Base-by-base conservation (phyloP, 2,113 vertebrate genomes). In the Desmodus rotundus region DNA sequence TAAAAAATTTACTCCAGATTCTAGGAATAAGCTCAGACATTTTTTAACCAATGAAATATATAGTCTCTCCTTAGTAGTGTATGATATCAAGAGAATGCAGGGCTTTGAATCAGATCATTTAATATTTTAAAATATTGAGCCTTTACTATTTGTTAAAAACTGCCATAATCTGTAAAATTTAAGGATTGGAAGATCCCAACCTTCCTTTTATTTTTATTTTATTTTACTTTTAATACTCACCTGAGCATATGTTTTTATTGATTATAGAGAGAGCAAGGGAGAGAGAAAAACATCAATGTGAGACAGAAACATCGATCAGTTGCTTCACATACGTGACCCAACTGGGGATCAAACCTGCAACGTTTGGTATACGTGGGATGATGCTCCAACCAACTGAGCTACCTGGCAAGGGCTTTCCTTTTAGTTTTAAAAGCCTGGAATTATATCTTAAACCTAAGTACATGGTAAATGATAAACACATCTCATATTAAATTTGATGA, bases 351-450 rank as follows among this genome's bases (percentile, higher is more conserved):
- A 31, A 61, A 31, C 58, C 58, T 26, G 24, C 58, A 61, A 61
- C 3, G 1, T 61, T 61, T 61, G 58, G 58, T 61, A 12, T 61
- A 31, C n/a, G n/a, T 13, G 26, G 58, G 26, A 61, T 31, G 26
- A 61, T 61, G 58, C 58, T 61, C 58, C 58, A 61, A 61, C 58
- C 26, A 61, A 61, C 58, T 61, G 58, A 61, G 11, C 11, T 28
- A 31, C 58, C 58, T 4, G 11, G 11, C 58, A 26, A 61, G 58
- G 58, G 26, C 58, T 61, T 88, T 72, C 70, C 36, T 88, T 94
- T 91, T 47, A 83, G 43, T 87, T 93, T 91, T 74, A 67, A 91
- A 85, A 91, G 26, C 77, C 67, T 89, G 33, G 16, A 91, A 77
- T 91, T 80, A 61, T 82, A 36, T 85, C 43, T 93, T 95, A 94